These are phyloP conservation scores for Cerastis leucographa DNA, from an alignment of 2,888 invertebrate genomes.

Conservation along the genomic window DNA sequence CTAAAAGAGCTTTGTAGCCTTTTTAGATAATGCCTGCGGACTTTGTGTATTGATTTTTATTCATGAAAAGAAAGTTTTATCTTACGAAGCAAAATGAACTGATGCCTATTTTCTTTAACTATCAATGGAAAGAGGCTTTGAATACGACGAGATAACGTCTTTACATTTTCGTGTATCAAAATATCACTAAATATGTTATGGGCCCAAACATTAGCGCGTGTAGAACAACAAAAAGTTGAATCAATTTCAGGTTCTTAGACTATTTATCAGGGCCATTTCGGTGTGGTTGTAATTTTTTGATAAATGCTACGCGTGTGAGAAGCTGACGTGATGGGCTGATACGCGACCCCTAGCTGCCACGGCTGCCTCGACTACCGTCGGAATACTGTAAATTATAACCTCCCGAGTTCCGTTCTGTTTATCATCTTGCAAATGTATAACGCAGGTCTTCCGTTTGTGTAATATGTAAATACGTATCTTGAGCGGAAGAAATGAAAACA, in stretches of 20 bases:
- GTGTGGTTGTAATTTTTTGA: slow-evolving; percentile 72
- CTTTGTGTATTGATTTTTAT: slow-evolving; percentile 56
- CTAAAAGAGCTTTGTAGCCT: slow-evolving; percentile 50
- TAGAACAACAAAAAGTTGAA: slow-evolving; percentile 18
- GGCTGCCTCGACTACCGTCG: slow-evolving; percentile 61
- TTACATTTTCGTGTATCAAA: not conserved
- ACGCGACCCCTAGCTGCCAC: slow-evolving; percentile 62
- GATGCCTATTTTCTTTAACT: slow-evolving; percentile 46
- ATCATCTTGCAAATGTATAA: slow-evolving; percentile 85
- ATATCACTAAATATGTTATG: slow-evolving; percentile 17
- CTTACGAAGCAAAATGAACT: slow-evolving; percentile 37
- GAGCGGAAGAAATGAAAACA: slow-evolving; percentile 82
- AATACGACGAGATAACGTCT: slow-evolving; percentile 26
- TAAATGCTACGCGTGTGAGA: slow-evolving; percentile 73
- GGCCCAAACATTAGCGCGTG: not conserved
- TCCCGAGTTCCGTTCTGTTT: slow-evolving; percentile 81
- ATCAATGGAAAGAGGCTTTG: slow-evolving; percentile 35
- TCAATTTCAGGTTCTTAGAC: slow-evolving; percentile 45
- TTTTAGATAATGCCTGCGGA: slow-evolving; percentile 56
- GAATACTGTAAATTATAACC: slow-evolving; percentile 81
- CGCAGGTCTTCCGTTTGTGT: slow-evolving; percentile 80
- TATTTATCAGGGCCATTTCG: slow-evolving; percentile 43
- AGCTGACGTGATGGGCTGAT: slow-evolving; percentile 73
- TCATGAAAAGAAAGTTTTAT: slow-evolving; percentile 51
- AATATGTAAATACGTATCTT: slow-evolving; percentile 82